A percentile compares a stretch with the other conserved stretches of the same genome.
Conservation (phyloP, 2,113 vertebrate species). For the Uropsilus gracilis region DNA sequence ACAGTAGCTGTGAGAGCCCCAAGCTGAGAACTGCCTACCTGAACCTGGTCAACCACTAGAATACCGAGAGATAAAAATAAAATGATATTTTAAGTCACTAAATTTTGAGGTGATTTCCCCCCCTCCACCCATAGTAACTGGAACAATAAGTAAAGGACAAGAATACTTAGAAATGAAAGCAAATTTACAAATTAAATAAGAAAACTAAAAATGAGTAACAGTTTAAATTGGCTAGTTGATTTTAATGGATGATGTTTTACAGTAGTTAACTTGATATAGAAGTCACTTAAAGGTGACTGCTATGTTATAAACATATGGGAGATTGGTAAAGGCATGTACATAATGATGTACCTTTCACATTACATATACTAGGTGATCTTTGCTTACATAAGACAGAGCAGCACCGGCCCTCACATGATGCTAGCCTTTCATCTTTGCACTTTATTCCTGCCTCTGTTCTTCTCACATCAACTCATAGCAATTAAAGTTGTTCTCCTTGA, state of each 20-base stretch:
- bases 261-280: background rate
- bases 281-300: background rate
- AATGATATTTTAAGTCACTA: background rate
- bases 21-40: background rate
- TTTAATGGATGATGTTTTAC: background rate
- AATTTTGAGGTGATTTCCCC: conserved; percentile 26
- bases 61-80: background rate
- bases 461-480: background rate
- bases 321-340: rapidly evolving
- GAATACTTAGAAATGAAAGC: conserved; percentile 3
- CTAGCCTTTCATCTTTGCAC: rapidly evolving
- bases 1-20: background rate
- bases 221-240: background rate
- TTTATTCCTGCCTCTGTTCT: background rate
- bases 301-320: background rate
- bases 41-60: background rate
- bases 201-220: background rate
- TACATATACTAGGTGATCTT: background rate
- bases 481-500: background rate
- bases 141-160: background rate
- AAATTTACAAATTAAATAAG: conserved; percentile 20
- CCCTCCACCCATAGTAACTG: background rate
- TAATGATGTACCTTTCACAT: background rate
- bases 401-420: rapidly evolving
- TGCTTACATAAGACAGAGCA: background rate